Evolutionary conservation across 2,113 vertebrate species (phyloP), one percentile per base, ranked within the genome.

Genomic region (Sphaerodactylus townsendi): DNA sequence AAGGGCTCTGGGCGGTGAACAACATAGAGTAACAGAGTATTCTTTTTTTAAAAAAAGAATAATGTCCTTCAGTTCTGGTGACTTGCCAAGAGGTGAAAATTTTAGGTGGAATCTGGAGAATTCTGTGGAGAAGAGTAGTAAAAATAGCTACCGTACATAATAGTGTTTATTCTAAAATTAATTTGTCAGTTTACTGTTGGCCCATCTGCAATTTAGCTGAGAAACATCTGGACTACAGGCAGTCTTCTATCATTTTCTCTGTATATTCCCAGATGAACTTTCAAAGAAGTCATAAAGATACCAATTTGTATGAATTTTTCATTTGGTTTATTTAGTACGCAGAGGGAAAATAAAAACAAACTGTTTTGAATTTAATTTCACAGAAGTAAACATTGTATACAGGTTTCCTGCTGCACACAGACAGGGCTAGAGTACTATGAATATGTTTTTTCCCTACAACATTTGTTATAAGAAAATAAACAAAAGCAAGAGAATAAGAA

Each of bases 101-200:
- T 66, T n/a, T 44, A 53, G 46, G 62, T 4, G 41, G 41, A n/a
- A n/a, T 74, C 62, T 46, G 30, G 30, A 62, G 10, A 44, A 8
- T 19, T 64, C 10, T 73, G 19, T 28, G 17, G 37, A 39, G 7
- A 64, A 62, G 37, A 25, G 50, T 53, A 33, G 17, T 53, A 56
- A 41, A 53, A 53, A 37, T 37, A 25, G 33, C 39, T n/a, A 7
- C 19, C 87, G 85, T 95, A 91, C 93, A 95, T 94, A 95, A 94
- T 95, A 94, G 95, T 95, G 96, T 96, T 94, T 95, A 91, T 93
- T 94, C 92, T 87, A 82, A 92, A 95, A 94, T 96, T 96, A 97
- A 97, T 95, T 95, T 96, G 93, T 94, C 96, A 97, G 97, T 95
- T 94, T 95, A 94, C 94, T 92, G 78, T 85, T 94, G 92, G 92